Base-by-base conservation (phyloP, 2,888 invertebrate species). In the Caenorhabditis plicata region DNA sequence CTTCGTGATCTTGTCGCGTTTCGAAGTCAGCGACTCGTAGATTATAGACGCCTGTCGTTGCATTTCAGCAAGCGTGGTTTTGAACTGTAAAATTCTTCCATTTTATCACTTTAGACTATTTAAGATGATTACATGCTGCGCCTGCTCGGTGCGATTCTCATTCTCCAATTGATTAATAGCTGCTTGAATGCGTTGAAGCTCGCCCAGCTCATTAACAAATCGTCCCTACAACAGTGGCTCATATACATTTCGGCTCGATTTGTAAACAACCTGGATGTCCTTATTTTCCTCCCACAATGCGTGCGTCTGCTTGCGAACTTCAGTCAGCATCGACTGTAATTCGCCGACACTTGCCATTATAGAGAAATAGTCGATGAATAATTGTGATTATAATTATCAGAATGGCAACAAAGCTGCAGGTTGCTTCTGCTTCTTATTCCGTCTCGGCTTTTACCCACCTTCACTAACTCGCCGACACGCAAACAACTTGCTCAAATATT, bases 231-330 rank as follows among this genome's bases (percentile, higher is more conserved):
- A n/a, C n/a, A n/a, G n/a, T n/a, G n/a, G n/a, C n/a, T n/a, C n/a
- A n/a, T n/a, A n/a, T n/a, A n/a, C n/a, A n/a, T n/a, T n/a, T n/a
- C n/a, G n/a, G n/a, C n/a, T n/a, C n/a, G n/a, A n/a, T n/a, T n/a
- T n/a, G n/a, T n/a, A n/a, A n/a, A n/a, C n/a, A n/a, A n/a, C n/a
- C 54, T 72, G 72, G 1, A 66, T 50, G 31, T 72, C 72, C 46
- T 79, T 78, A 57, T 77, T 80, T 60, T 79, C 77, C 47, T 79
- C 79, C 78, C 79, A 79, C 29, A 79, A 39, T 17, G 54, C 52
- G 29, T 75, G 76, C 15, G 73, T 68, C 19, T 77, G 74, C 41
- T 78, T 78, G 22, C 64, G 62, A 20, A 68, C 46, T n/a, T 63
- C 60, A 17, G 58, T 43, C 5, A 75, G 56, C 4, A 56, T 62